Percentiles rank a stretch among this genome's conserved stretches.
Evolutionary conservation across 2,797 vertebrate genomes (phyloP).

Genomic region (Arnoldichthys spilopterus): DNA sequence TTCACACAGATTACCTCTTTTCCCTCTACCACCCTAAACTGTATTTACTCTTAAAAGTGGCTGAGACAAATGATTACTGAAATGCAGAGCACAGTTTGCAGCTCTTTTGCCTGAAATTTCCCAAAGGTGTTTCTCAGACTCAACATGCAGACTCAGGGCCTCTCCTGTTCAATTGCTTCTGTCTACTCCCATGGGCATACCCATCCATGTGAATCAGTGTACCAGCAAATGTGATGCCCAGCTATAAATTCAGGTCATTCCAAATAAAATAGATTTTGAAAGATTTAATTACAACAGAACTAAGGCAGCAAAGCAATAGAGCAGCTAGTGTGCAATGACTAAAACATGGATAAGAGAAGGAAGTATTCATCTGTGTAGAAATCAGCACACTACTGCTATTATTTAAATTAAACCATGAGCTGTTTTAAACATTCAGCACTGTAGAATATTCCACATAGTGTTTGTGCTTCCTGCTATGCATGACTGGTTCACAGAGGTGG

Average conservation of each 20-base stretch:
- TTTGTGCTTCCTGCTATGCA: background rate
- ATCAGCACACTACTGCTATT: background rate
- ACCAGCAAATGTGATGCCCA: slow-evolving; percentile 47
- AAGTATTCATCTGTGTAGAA: background rate
- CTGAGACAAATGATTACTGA: slow-evolving; percentile 59
- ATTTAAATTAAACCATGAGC: background rate
- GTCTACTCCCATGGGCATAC: slow-evolving; percentile 48
- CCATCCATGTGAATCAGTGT: slow-evolving; percentile 57
- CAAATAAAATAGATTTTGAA: slow-evolving; percentile 34
- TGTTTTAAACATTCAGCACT: background rate
- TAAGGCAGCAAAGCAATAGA: slow-evolving; percentile 8
- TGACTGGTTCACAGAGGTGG: background rate
- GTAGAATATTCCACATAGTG: background rate
- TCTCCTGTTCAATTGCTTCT: slow-evolving; percentile 52
- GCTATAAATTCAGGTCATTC: slow-evolving; percentile 53
- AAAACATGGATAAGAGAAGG: background rate
- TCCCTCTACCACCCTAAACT: slow-evolving; percentile 47
- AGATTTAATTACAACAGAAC: slow-evolving; percentile 57
- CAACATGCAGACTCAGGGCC: slow-evolving; percentile 51
- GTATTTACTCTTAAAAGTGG: slow-evolving; percentile 61
- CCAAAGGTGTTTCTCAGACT: slow-evolving; percentile 59
- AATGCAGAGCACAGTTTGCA: slow-evolving; percentile 48
- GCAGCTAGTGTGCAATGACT: slow-evolving; percentile 14
- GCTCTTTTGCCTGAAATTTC: slow-evolving; percentile 59
- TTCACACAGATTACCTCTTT: slow-evolving; percentile 26